phyloP scores from a whole-genome alignment of 2,888 invertebrate species.

The Drosophila pseudotakahashii region DNA sequence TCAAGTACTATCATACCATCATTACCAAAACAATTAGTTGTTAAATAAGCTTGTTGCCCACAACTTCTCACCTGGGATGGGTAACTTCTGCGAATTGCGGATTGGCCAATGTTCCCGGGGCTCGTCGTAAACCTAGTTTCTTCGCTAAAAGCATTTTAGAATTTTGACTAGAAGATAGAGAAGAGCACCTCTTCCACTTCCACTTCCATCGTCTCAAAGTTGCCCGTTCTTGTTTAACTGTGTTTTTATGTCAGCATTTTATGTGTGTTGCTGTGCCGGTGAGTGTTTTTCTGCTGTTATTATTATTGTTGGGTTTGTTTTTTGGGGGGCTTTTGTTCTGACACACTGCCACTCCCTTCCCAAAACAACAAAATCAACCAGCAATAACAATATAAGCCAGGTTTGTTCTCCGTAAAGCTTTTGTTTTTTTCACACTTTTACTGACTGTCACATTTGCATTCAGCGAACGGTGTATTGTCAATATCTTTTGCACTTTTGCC shows the following conservation, averaged over 20 bases:
- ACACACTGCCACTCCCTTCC: constrained; percentile 43
- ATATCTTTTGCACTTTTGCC: constrained; percentile 54
- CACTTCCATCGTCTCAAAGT: constrained; percentile 10
- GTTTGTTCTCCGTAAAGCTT: constrained; percentile 20
- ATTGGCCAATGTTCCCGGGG: constrained; percentile 50
- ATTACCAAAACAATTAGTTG: constrained; percentile 11
- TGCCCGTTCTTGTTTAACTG: constrained; percentile 56
- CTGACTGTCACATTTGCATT: constrained; percentile 63
- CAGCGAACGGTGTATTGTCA: constrained; percentile 62
- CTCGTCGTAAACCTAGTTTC: constrained; percentile 70
- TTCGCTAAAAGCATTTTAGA: constrained; percentile 48
- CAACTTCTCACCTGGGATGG: constrained; percentile 29
- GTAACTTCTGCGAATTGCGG: constrained; percentile 58
- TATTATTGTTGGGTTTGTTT: constrained; percentile 13
- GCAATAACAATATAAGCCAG: constrained; percentile 40
- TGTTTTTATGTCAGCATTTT: constrained; percentile 72
- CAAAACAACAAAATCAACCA: constrained; percentile 8
- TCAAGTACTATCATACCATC: background rate
- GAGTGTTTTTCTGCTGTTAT: constrained; percentile 37
- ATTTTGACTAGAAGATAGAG: constrained; percentile 37
- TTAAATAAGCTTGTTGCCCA: background rate
- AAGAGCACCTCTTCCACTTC: constrained; percentile 5
- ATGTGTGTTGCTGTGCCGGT: constrained; percentile 28
- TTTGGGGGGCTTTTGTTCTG: constrained; percentile 36
- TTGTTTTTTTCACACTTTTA: constrained; percentile 48